Percentiles rank a stretch among this genome's conserved stretches.
These are phyloP conservation scores for Amblyteles armatorius DNA, from an alignment of 2,888 invertebrate species.

Conservation along the genomic window DNA sequence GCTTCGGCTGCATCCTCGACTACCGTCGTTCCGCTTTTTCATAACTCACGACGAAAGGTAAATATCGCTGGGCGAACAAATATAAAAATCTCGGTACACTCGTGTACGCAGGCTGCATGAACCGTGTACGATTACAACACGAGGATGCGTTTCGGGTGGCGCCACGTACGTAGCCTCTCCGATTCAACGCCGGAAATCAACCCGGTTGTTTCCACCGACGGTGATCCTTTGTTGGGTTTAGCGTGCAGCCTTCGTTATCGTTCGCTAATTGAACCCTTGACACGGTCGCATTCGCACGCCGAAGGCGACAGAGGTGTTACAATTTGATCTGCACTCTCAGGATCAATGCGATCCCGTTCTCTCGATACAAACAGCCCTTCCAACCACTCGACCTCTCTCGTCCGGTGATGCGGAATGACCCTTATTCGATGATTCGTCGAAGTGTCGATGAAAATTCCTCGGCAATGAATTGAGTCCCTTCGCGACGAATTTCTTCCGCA, in stretches of 20 bases:
- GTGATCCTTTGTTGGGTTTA: conserved; percentile 68
- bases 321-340: not conserved
- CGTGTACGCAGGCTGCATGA: not conserved
- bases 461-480: no score
- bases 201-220: not conserved
- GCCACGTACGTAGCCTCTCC: not conserved
- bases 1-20: not conserved
- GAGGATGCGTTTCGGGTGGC: not conserved
- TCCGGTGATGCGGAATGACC: not conserved
- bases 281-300: not conserved
- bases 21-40: conserved; percentile 1
- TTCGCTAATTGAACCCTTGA: conserved; percentile 78
- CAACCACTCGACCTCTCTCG: not conserved
- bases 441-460: not conserved
- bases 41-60: conserved; percentile 26
- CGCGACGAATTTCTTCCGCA: no score
- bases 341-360: not conserved
- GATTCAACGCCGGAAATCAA: not conserved
- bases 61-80: conserved; percentile 52
- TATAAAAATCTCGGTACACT: conserved; percentile 61
- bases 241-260: conserved; percentile 78
- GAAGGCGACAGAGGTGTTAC: not conserved
- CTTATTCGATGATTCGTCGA: not conserved
- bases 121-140: not conserved
- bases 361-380: not conserved